These are phyloP conservation scores for Aphis gossypii DNA, from an alignment of 1,140 invertebrate genomes.

Conservation along the genomic window DNA sequence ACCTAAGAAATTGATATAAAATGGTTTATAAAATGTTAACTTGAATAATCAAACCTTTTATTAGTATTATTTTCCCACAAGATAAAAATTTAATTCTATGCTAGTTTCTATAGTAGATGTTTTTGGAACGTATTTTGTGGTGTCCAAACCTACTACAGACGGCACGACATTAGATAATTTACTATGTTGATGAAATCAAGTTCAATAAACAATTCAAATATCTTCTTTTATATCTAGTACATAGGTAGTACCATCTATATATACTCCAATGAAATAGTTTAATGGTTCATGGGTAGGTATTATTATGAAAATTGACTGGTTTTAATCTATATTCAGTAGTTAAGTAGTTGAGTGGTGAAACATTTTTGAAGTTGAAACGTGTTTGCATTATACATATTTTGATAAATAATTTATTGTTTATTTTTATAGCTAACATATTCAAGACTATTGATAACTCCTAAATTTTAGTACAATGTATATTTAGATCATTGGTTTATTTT, in stretches of 20 bases:
- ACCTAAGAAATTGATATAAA: not conserved
- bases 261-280: not conserved
- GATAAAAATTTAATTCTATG: not conserved
- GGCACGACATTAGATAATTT: not conserved
- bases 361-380: not conserved
- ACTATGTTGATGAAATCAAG: not conserved
- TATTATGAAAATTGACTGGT: constrained; percentile 38
- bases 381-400: not conserved
- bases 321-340: not conserved
- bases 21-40: not conserved
- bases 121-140: not conserved
- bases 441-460: not conserved
- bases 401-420: not conserved
- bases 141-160: not conserved
- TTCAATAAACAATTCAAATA: not conserved
- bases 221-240: not conserved
- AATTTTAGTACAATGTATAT: not conserved
- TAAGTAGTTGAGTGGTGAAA: not conserved
- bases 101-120: not conserved
- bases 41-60: not conserved
- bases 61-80: not conserved
- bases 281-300: not conserved
- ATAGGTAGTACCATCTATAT: not conserved
- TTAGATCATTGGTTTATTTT: not conserved
- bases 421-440: not conserved